Evolutionary conservation across 2,113 vertebrate species (phyloP).

Genomic region (Chionis minor): DNA sequence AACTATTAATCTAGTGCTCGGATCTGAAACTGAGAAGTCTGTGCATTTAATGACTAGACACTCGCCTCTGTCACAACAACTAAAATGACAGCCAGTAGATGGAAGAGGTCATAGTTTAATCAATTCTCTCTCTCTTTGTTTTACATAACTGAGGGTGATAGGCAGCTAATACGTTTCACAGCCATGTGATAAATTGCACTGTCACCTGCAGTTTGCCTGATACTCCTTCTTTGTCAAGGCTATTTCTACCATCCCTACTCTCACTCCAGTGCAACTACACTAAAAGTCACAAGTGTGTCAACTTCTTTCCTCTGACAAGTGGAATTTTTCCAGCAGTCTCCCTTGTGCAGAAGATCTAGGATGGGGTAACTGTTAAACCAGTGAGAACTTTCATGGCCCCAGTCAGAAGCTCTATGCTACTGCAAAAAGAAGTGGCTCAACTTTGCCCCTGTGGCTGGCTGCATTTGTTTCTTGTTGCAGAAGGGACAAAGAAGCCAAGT

Average conservation of each 20-base stretch:
- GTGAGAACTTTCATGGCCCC: not conserved
- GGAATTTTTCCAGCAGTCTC: not conserved
- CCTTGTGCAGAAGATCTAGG: not conserved
- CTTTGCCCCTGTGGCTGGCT: not conserved
- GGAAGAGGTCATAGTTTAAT: constrained; percentile 60
- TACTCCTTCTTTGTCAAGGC: constrained; percentile 49
- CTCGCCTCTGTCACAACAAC: constrained; percentile 22
- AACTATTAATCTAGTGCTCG: constrained; percentile 29
- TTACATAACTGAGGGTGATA: constrained; percentile 65
- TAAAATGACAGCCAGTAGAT: constrained; percentile 57
- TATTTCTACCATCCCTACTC: constrained; percentile 15
- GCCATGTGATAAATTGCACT: constrained; percentile 57
- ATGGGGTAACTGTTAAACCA: not conserved
- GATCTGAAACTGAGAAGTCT: constrained; percentile 12
- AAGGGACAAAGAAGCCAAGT: not conserved
- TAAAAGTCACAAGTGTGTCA: not conserved
- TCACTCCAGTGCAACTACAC: not conserved
- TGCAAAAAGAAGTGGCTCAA: not conserved
- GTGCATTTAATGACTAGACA: constrained; percentile 22
- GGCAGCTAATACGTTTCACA: constrained; percentile 60
- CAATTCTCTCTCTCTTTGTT: constrained; percentile 51
- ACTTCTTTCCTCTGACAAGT: not conserved
- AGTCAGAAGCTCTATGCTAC: not conserved
- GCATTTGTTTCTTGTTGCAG: not conserved
- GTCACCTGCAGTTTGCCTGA: constrained; percentile 52